Base-by-base conservation (phyloP, 2,888 invertebrate genomes). In the Gandaritis pyraliata region DNA sequence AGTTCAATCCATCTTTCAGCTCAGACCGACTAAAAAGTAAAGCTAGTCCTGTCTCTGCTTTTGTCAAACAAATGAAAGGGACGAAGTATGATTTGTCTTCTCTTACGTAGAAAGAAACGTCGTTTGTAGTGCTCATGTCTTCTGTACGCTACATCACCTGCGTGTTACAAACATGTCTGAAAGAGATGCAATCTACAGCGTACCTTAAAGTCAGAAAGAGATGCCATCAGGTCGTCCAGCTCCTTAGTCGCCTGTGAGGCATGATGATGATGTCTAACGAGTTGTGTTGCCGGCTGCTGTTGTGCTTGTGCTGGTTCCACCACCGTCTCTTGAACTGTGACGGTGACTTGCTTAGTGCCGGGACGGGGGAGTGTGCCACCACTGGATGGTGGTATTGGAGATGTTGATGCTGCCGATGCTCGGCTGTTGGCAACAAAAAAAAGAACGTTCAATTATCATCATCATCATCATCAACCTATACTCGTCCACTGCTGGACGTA, bases 211-310 rank as follows among this genome's bases (percentile, higher is more conserved):
- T 98, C 98, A 0, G 98, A 98, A 11, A 99, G 93, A 6, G 98
- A 97, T 1, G 97, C 97, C 98, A 99, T 98, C 65, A 99, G 93
- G 81, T 98, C 98, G 80, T 99, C 98, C 64, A 99, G 93, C 85
- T 99, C 98, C 85, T 96, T 96, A 18, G 98, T 98, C 38, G 98
- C 98, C 64, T 96, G 96, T 55, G 98, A 98, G 18, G 98, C 96
- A 60, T 91, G 91, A 75, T 85, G 93, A 64, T 85, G 90, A 11
- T 84, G 81, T n/a, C 78, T 73, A 30, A 70, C 92, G 74, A 72
- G 74, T 43, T 81, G 74, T 45, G 83, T 77, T 43, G 86, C 80
- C 16, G 87, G 86, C 62, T 83, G 85, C 58, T 82, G 85, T 65
- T 85, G 86, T 29, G 83, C 80, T 65, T 77, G 86, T n/a, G 90